Evolutionary conservation across 2,797 vertebrate genomes (phyloP), one percentile per base, ranked within the genome.

Genomic region (Lagodon rhomboides): DNA sequence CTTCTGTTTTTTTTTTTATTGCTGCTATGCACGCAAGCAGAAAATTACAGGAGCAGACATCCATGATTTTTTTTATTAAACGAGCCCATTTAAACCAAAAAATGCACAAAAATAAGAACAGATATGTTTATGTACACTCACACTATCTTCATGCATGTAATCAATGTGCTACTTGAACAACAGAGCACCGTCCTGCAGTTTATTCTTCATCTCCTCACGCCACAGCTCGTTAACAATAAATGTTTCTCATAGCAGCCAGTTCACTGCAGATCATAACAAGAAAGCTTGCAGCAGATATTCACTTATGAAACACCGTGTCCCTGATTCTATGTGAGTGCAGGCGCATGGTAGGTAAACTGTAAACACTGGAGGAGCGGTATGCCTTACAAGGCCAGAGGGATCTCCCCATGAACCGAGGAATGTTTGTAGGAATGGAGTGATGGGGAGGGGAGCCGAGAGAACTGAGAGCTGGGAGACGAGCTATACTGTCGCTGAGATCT

Each of bases 321-420:
- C 60, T 75, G 72, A 38, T 80, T 75, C 43, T 50, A n/a, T 34
- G 78, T 63, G 75, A 77, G 87, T 44, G 70, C 41, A 56, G 65
- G 75, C 71, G 25, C 50, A 63, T 82, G 85, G 85, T 83, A 86
- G 87, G 92, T 95, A 92, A 95, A 94, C 87, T 92, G 82, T 96
- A 95, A 95, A 95, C 95, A 95, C 38, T 89, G 84, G 78, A 74
- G 74, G 65, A 87, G 86, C 69, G 72, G 87, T 89, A 91, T 86
- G 90, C 95, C 95, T 95, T 96, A 95, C 93, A 96, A 92, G 95
- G 95, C 85, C 82, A 90, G 82, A 84, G 91, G 95, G 93, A 94
- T 94, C 93, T 95, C 94, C 94, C 92, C 68, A 65, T 92, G 89
- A 84, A 88, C 67, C 7, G 25, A 91, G 94, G 94, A 95, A 95